These are phyloP conservation scores for Hypotaenidia philippensis DNA, from an alignment of 2,797 vertebrate species.

Conservation along the genomic window DNA sequence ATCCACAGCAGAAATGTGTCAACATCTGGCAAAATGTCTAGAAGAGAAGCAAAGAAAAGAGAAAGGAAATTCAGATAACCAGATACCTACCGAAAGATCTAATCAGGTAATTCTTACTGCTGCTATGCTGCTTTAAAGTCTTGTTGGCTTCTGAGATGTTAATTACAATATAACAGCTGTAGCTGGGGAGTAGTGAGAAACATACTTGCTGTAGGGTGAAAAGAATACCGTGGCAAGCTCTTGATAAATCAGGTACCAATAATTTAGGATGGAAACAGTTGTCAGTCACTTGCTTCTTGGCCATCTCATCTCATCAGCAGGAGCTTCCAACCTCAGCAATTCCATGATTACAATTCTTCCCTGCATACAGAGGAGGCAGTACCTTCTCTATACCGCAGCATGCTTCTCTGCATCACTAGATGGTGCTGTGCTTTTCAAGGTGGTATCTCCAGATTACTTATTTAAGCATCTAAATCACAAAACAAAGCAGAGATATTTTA, in stretches of 20 bases:
- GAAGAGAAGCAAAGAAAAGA: constrained; percentile 78
- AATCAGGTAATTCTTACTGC: constrained; percentile 78
- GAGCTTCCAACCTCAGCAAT: neutral
- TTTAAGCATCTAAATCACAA: neutral
- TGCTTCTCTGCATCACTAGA: constrained; percentile 15
- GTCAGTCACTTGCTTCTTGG: neutral
- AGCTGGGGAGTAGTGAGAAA: neutral
- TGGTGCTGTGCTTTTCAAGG: constrained; percentile 41
- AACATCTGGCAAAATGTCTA: constrained; percentile 88
- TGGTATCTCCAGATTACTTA: neutral
- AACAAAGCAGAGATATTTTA: neutral
- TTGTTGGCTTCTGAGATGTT: neutral
- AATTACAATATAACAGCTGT: neutral
- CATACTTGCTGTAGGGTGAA: neutral
- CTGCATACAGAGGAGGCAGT: neutral
- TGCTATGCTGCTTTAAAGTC: neutral
- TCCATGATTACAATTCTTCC: neutral
- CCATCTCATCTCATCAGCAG: neutral
- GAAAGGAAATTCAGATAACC: constrained; percentile 27
- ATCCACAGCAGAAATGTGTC: constrained; percentile 90
- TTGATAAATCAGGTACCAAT: neutral
- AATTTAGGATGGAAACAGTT: neutral
- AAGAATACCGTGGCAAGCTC: neutral
- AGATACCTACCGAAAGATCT: constrained; percentile 35
- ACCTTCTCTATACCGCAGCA: neutral